A percentile compares a stretch with the other conserved stretches of the same genome.
These are phyloP conservation scores for Zoroaster sp. DNA, from an alignment of 53 echinoderm and acorn worm genomes.

Conservation along the genomic window DNA sequence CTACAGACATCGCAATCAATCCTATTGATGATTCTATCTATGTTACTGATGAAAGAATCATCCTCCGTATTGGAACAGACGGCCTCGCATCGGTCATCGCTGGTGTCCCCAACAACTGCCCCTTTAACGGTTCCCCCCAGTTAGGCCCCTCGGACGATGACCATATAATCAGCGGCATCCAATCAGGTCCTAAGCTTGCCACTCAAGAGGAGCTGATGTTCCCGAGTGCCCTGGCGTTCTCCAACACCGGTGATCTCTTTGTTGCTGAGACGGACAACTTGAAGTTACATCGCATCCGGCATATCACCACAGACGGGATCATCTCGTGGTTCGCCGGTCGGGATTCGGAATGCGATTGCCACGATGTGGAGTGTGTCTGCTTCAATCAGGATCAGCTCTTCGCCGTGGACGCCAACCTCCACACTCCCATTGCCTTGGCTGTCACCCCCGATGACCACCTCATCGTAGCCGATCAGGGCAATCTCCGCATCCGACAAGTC, in stretches of 20 bases:
- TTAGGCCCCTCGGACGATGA: slow-evolving; percentile 51
- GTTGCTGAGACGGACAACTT: slow-evolving; percentile 88
- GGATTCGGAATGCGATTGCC: slow-evolving; percentile 80
- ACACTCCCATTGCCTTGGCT: slow-evolving; percentile 81
- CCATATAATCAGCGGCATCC: neutral
- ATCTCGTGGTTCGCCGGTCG: slow-evolving; percentile 80
- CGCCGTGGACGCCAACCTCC: slow-evolving; percentile 74
- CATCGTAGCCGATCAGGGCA: slow-evolving; percentile 90
- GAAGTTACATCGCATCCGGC: slow-evolving; percentile 74
- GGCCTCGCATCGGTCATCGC: slow-evolving; percentile 81
- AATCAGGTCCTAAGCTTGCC: slow-evolving; percentile 62
- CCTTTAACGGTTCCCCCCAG: slow-evolving; percentile 54
- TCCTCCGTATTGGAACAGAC: slow-evolving; percentile 76
- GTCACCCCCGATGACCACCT: slow-evolving; percentile 67
- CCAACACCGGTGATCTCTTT: slow-evolving; percentile 78
- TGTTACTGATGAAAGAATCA: slow-evolving; percentile 82
- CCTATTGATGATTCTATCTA: slow-evolving; percentile 88
- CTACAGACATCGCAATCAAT: slow-evolving; percentile 94
- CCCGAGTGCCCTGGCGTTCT: slow-evolving; percentile 84
- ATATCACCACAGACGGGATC: slow-evolving; percentile 74
- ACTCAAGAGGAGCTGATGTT: slow-evolving; percentile 68
- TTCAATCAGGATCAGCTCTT: slow-evolving; percentile 74
- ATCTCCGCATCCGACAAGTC: slow-evolving; percentile 80
- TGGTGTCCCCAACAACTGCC: slow-evolving; percentile 86
- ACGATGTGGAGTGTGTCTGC: slow-evolving; percentile 75